Percentiles rank a stretch among this genome's conserved stretches.
These are phyloP conservation scores for Aleiodes sp. DNA, from an alignment of 1,140 invertebrate genomes.

Conservation along the genomic window DNA sequence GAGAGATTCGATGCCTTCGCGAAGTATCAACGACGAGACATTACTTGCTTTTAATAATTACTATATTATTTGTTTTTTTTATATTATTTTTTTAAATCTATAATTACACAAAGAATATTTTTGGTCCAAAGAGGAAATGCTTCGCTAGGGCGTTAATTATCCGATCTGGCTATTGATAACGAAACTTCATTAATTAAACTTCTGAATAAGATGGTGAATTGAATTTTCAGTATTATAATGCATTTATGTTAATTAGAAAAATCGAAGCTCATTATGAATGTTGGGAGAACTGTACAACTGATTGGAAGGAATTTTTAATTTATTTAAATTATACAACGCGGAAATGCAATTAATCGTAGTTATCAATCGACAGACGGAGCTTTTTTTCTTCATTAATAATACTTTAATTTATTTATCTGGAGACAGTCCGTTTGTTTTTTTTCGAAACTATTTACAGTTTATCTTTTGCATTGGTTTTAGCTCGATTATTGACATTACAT, in stretches of 20 bases:
- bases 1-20: slow-evolving; percentile 30
- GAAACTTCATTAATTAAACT: not conserved
- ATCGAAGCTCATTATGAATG: not conserved
- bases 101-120: slow-evolving; percentile 35
- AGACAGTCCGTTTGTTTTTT: not conserved
- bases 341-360: too few species aligned
- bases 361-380: slow-evolving; percentile 3
- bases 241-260: too few species aligned
- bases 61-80: slow-evolving; percentile 12
- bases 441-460: slow-evolving; percentile 12
- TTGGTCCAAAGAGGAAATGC: slow-evolving; percentile 39
- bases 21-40: slow-evolving; percentile 21
- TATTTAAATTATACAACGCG: too few species aligned
- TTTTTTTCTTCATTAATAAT: not conserved
- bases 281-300: slow-evolving; percentile 10
- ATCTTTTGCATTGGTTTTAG: not conserved
- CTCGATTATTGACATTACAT: not conserved
- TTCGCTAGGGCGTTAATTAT: not conserved
- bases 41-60: not conserved
- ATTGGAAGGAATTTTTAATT: slow-evolving; percentile 12
- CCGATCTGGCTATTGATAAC: slow-evolving; percentile 6
- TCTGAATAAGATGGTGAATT: too few species aligned
- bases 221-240: too few species aligned
- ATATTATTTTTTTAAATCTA: slow-evolving; percentile 15
- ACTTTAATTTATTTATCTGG: not conserved